Evolutionary conservation across 2,797 vertebrate genomes (phyloP).

Genomic region (Sebastes reedi): DNA sequence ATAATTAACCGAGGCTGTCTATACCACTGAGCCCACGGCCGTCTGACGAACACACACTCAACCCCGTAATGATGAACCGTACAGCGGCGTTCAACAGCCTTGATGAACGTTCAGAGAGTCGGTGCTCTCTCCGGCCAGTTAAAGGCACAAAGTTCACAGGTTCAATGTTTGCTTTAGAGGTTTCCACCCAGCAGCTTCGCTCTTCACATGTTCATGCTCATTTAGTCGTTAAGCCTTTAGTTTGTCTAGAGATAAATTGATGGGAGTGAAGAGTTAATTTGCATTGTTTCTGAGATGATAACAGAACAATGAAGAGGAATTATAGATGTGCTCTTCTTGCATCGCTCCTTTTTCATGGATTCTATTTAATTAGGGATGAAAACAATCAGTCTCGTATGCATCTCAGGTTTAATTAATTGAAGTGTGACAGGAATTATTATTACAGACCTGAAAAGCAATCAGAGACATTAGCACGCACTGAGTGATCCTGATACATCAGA

Average conservation of each 20-base stretch:
- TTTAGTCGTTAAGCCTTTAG: background rate
- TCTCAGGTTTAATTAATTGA: conserved; percentile 57
- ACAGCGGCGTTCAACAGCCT: background rate
- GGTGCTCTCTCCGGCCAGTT: background rate
- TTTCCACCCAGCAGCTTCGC: background rate
- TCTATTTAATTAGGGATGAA: conserved; percentile 44
- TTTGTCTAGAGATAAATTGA: conserved; percentile 31
- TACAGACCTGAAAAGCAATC: conserved; percentile 45
- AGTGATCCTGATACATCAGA: conserved; percentile 20
- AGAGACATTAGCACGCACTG: conserved; percentile 26
- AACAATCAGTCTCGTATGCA: conserved; percentile 41
- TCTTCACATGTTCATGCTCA: background rate
- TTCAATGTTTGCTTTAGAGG: conserved; percentile 3
- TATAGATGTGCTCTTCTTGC: conserved; percentile 16
- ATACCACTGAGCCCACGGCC: conserved; percentile 1
- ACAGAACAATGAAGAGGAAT: conserved; percentile 41
- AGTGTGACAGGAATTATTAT: conserved; percentile 45
- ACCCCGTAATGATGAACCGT: background rate
- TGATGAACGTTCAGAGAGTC: background rate
- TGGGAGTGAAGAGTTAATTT: conserved; percentile 38
- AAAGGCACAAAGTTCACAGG: background rate
- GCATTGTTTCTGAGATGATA: conserved; percentile 44
- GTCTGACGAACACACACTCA: conserved; percentile 10
- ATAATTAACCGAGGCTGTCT: conserved; percentile 32
- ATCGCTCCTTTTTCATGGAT: conserved; percentile 19